Conservation (phyloP, 2,113 vertebrate species). For the Lasiurus cinereus region DNA sequence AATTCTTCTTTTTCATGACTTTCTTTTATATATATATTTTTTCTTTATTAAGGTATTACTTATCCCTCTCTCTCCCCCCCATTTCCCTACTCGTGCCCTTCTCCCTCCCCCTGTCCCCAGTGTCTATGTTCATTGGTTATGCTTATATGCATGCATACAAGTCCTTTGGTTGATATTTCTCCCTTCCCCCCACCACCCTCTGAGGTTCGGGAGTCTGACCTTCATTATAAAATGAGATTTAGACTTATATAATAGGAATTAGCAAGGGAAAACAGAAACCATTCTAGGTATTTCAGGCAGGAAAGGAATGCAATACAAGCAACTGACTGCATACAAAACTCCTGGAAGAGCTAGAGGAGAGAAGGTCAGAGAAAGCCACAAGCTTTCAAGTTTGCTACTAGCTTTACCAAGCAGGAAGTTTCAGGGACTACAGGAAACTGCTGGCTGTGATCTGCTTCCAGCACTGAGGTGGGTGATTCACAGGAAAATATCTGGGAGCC, state of each 20-base stretch:
- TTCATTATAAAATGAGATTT: background rate
- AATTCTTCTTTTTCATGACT: background rate
- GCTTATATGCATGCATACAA: too few relatives aligned
- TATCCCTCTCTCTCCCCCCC: too few relatives aligned
- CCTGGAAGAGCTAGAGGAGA: background rate
- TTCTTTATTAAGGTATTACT: too few relatives aligned
- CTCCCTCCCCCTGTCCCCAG: too few relatives aligned
- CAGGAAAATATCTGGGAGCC: conserved; percentile 18
- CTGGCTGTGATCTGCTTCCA: conserved; percentile 12
- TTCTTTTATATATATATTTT: too few relatives aligned
- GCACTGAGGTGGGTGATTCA: background rate
- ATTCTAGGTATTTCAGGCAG: background rate
- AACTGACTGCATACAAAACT: background rate
- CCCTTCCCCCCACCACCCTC: too few relatives aligned
- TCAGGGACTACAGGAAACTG: background rate
- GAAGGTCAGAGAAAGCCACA: background rate
- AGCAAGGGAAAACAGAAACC: background rate
- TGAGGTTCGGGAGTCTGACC: background rate
- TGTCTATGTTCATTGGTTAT: too few relatives aligned
- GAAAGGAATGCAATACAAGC: conserved; percentile 27
- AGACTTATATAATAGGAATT: background rate
- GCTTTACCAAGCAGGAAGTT: background rate
- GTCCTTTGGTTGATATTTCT: too few relatives aligned
- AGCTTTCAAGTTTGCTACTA: background rate
- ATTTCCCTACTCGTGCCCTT: too few relatives aligned